phyloP scores from a whole-genome alignment of 2,888 invertebrate species.

The Luffia ferchaultella region DNA sequence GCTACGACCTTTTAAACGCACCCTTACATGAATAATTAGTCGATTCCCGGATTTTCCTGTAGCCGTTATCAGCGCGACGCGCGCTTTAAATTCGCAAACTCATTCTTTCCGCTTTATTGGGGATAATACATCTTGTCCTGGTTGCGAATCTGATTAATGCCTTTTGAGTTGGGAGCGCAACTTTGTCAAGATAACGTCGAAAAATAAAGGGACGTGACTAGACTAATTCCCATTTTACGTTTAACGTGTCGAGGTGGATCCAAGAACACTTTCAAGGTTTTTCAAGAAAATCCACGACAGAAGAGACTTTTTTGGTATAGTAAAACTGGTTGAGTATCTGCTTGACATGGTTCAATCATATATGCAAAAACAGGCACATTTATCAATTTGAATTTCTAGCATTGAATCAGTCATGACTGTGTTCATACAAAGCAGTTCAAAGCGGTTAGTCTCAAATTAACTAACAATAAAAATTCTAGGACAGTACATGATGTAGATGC shows the following conservation, averaged over 20 bases:
- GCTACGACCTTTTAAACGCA: conserved; percentile 52
- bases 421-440: too few relatives aligned
- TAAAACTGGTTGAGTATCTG: too few relatives aligned
- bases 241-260: neutral
- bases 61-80: conserved; percentile 56
- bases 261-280: too few relatives aligned
- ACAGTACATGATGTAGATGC: too few relatives aligned
- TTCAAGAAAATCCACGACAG: too few relatives aligned
- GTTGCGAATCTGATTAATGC: conserved; percentile 62
- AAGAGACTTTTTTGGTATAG: too few relatives aligned
- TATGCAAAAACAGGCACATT: too few relatives aligned
- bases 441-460: too few relatives aligned
- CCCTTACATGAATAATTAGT: conserved; percentile 65
- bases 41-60: conserved; percentile 52
- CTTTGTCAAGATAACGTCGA: conserved; percentile 59
- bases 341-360: too few relatives aligned
- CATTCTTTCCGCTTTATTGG: conserved; percentile 62
- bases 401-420: too few relatives aligned
- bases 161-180: conserved; percentile 42
- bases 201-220: conserved; percentile 62
- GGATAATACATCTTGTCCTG: conserved; percentile 57
- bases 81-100: conserved; percentile 60
- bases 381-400: too few relatives aligned
- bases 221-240: conserved; percentile 51
- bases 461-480: too few relatives aligned